These are phyloP conservation scores for Conus ventricosus DNA, from an alignment of 1,140 invertebrate genomes.

Conservation along the genomic window DNA sequence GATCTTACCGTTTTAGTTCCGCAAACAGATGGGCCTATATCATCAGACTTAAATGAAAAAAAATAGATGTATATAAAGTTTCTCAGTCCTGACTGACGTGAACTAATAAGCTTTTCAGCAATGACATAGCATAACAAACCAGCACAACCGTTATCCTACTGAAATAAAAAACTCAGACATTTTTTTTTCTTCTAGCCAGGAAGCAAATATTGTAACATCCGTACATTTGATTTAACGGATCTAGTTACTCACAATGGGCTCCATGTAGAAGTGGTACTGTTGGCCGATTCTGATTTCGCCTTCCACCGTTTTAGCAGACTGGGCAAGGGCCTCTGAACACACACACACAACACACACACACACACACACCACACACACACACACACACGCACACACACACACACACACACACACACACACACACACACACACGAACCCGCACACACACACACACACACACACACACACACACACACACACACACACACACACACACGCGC, in stretches of 20 bases:
- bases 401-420: background rate
- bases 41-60: too few relatives aligned
- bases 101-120: too few relatives aligned
- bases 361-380: background rate
- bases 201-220: too few relatives aligned
- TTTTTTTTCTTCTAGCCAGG: too few relatives aligned
- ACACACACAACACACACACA: constrained; percentile 1
- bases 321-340: constrained; percentile 44
- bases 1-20: too few relatives aligned
- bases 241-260: constrained; percentile 35
- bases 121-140: too few relatives aligned
- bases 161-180: too few relatives aligned
- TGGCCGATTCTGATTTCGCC: constrained; percentile 36
- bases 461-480: background rate
- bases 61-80: too few relatives aligned
- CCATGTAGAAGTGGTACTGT: constrained; percentile 58
- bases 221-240: background rate
- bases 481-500: background rate
- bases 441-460: background rate
- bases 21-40: too few relatives aligned
- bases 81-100: too few relatives aligned
- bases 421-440: background rate
- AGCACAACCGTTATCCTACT: too few relatives aligned
- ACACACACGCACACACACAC: background rate
- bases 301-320: constrained; percentile 26